Evolutionary conservation across 2,888 invertebrate species (phyloP).

Genomic region (Scaptomyza parva): DNA sequence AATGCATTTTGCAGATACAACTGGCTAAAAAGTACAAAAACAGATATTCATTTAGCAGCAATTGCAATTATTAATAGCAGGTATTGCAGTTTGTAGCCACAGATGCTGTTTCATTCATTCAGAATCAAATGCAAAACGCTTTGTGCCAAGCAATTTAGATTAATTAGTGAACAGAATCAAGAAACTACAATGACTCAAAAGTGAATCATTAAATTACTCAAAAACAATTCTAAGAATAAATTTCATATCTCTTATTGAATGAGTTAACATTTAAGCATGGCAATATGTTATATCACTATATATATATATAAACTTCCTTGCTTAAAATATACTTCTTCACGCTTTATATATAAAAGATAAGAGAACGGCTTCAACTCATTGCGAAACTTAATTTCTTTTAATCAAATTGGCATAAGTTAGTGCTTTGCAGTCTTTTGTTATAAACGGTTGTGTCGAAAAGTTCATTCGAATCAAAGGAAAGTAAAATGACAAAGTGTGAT

Average conservation of each 20-base stretch:
- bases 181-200: not conserved
- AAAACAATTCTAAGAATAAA: not conserved
- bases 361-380: not conserved
- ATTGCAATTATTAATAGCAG: slow-evolving; percentile 57
- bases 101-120: slow-evolving; percentile 56
- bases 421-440: not conserved
- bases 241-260: too few relatives aligned
- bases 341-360: not conserved
- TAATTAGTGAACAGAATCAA: slow-evolving; percentile 1
- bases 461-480: not conserved
- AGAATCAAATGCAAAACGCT: slow-evolving; percentile 54
- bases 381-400: not conserved
- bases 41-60: slow-evolving; percentile 60
- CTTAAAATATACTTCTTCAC: too few relatives aligned
- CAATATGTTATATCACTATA: too few relatives aligned
- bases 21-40: slow-evolving; percentile 29
- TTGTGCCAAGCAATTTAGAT: slow-evolving; percentile 3
- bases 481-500: slow-evolving; percentile 19
- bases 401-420: slow-evolving; percentile 1
- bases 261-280: too few relatives aligned
- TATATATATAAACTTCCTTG: too few relatives aligned
- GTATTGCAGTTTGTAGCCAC: slow-evolving; percentile 27
- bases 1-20: slow-evolving; percentile 28
- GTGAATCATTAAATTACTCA: not conserved
- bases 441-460: not conserved